Conservation (phyloP, 2,888 invertebrate genomes). For the Copidosoma aretas region DNA sequence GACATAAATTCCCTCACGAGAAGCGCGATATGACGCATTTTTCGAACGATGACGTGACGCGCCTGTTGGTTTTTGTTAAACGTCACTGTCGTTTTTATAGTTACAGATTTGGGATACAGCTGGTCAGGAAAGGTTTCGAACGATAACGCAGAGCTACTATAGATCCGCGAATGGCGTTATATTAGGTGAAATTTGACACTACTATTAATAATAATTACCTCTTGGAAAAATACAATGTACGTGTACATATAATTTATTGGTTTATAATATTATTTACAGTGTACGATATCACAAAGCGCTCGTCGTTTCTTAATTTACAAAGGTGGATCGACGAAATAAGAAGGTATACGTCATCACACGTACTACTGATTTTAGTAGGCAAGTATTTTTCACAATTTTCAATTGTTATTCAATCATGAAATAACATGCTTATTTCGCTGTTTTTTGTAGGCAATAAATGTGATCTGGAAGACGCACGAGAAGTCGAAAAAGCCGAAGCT, state of each 20-base stretch:
- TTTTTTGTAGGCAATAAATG: conserved; percentile 76
- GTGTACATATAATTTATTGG: background rate
- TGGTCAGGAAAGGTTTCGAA: conserved; percentile 94
- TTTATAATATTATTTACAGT: conserved; percentile 67
- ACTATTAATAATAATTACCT: conserved; percentile 11
- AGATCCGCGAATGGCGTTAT: conserved; percentile 96
- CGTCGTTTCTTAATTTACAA: conserved; percentile 88
- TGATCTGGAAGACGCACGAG: conserved; percentile 80
- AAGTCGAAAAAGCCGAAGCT: conserved; percentile 86
- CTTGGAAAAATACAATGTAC: background rate
- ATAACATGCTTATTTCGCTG: conserved; percentile 9
- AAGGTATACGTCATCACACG: conserved; percentile 90
- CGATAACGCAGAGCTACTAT: conserved; percentile 97
- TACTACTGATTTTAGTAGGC: conserved; percentile 90
- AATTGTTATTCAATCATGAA: background rate
- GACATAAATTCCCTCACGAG: no score
- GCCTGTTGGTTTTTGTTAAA: background rate
- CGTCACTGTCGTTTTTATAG: conserved; percentile 63
- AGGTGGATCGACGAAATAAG: conserved; percentile 97
- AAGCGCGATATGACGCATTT: no score
- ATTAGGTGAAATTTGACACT: conserved; percentile 69
- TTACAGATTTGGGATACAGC: conserved; percentile 98
- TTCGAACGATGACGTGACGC: background rate
- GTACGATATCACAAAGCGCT: conserved; percentile 93
- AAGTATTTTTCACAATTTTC: conserved; percentile 45